Conservation (phyloP, 2,113 vertebrate genomes). For the Mandrillus leucophaeus region DNA sequence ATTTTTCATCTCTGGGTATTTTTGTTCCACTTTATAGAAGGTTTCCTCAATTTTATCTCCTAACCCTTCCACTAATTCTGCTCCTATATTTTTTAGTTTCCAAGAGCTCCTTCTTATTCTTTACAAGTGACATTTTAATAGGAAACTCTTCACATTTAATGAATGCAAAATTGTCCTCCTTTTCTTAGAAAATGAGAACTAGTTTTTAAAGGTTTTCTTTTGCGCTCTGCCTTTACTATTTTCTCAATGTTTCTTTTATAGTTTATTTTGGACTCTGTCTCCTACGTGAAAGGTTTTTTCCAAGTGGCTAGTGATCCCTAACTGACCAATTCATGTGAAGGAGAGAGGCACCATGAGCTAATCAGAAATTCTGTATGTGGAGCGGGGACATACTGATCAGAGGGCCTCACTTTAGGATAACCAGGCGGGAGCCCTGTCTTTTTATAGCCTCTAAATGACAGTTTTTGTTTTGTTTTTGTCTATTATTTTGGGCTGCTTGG, state of each 20-base stretch:
- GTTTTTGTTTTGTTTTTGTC: background rate
- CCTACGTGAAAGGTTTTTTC: background rate
- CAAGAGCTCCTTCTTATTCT: background rate
- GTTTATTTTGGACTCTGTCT: background rate
- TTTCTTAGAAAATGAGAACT: background rate
- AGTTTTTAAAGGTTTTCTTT: background rate
- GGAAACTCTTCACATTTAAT: conserved; percentile 16
- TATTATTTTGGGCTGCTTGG: background rate
- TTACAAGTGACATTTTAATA: background rate
- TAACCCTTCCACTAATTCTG: background rate
- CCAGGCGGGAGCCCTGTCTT: background rate
- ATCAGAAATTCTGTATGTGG: background rate
- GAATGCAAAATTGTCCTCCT: background rate
- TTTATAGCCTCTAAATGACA: background rate
- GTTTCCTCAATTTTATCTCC: background rate
- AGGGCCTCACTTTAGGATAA: background rate
- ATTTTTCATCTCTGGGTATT: background rate
- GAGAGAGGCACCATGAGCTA: background rate
- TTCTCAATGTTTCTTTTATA: background rate
- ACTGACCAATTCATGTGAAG: background rate
- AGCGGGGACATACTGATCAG: background rate
- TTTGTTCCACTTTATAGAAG: background rate
- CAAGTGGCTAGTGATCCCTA: background rate
- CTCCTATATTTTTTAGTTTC: background rate
- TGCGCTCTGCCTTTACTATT: background rate